These are phyloP conservation scores for Myanophis thanlyinensis DNA, from an alignment of 2,113 vertebrate species.

Conservation along the genomic window DNA sequence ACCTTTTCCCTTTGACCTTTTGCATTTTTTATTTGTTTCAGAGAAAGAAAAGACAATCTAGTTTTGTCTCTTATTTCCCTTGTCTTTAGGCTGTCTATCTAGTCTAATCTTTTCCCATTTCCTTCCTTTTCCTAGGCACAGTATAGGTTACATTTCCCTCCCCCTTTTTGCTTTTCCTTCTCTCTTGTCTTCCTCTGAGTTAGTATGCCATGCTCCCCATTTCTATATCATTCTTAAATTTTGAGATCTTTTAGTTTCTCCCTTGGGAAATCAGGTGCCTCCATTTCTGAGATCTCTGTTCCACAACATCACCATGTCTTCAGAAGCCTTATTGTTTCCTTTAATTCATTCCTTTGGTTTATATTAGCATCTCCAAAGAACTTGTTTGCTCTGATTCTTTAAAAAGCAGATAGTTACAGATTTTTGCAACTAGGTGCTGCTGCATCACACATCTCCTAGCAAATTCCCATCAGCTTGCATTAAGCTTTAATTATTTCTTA, in stretches of 20 bases:
- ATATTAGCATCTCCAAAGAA: background rate
- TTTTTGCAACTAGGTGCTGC: background rate
- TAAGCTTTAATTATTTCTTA: background rate
- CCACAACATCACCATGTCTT: background rate
- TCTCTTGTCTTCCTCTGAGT: background rate
- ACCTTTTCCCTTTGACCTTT: background rate
- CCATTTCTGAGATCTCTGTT: background rate
- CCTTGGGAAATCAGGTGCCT: background rate
- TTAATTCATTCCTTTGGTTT: background rate
- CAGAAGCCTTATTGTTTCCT: background rate
- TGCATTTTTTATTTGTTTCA: background rate
- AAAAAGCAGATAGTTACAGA: background rate
- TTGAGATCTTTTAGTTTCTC: background rate
- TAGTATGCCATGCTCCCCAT: background rate
- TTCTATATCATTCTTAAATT: background rate
- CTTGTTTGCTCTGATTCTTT: background rate
- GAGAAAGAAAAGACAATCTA: background rate
- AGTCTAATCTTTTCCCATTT: background rate
- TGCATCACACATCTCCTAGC: background rate
- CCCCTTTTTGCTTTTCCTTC: background rate
- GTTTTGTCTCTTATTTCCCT: background rate
- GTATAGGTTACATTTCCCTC: background rate
- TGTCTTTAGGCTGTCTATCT: background rate
- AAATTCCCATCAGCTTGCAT: background rate
- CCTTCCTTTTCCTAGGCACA: background rate